These are phyloP conservation scores for Zaprionus obscuricornis DNA, from an alignment of 2,888 invertebrate species.

Conservation along the genomic window DNA sequence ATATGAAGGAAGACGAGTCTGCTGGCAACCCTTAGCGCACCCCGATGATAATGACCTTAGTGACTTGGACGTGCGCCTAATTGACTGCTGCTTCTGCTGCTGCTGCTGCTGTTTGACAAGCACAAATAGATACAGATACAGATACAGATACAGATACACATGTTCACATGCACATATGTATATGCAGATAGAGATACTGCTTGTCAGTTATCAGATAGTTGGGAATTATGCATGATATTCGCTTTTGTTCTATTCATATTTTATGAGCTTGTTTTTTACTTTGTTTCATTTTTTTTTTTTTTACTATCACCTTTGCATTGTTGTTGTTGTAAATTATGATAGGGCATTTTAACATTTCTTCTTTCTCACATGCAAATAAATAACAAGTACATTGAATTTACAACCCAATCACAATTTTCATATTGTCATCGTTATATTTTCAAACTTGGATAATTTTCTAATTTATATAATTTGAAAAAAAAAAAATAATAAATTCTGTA, in stretches of 20 bases:
- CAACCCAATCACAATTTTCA: constrained; percentile 28
- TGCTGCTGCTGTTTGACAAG: constrained; percentile 67
- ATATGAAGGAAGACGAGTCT: constrained; percentile 22
- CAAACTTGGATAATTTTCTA: constrained; percentile 26
- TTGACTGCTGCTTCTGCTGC: constrained; percentile 57
- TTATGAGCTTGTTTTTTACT: constrained; percentile 46
- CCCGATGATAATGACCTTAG: constrained; percentile 42
- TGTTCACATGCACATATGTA: constrained; percentile 1
- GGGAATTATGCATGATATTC: constrained; percentile 34
- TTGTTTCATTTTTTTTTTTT: constrained; percentile 1
- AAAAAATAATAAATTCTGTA: neutral
- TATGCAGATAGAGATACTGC: constrained; percentile 10
- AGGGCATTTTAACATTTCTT: constrained; percentile 47
- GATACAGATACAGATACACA: constrained; percentile 16
- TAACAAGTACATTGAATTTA: constrained; percentile 55
- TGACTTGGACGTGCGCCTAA: constrained; percentile 63
- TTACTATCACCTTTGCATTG: constrained; percentile 33
- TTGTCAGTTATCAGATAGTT: too few species aligned
- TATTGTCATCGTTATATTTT: too few species aligned
- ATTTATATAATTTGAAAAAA: neutral
- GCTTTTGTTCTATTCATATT: constrained; percentile 54
- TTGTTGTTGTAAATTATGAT: constrained; percentile 39
- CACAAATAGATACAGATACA: constrained; percentile 60
- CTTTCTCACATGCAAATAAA: constrained; percentile 65
- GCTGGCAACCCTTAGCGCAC: constrained; percentile 33